Evolutionary conservation across 2,888 invertebrate species (phyloP), one percentile per base, ranked within the genome.

Genomic region (Polietes domitor): DNA sequence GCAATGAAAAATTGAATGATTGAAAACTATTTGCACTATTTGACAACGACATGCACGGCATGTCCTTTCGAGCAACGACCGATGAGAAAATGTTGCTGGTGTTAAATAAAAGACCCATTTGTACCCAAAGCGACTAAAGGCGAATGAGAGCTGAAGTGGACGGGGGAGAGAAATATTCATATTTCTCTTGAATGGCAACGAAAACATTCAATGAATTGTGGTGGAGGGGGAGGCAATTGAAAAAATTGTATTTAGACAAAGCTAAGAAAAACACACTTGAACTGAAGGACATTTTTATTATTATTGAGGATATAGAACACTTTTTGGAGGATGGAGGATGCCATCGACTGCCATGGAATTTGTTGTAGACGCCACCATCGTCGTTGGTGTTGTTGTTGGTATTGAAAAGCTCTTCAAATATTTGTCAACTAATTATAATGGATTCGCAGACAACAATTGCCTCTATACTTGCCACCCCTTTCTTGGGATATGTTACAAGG

Each of bases 341-440:
- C 17, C 43, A 24, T 24, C 43, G 61, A 32, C 61, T 53, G 72
- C 19, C 32, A 26, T 58, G 26, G 26, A 21, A n/a, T 7, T 10
- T 37, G 37, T 58, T 53, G 26, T 9, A n/a, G 32, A 12, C 4
- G 41, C 4, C 53, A 19, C 4, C 1, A 10, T 41, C 21, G 28
- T 19, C 41, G 2, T 15, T 41, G 55, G 5, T 26, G 47, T 5
- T 61, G 43, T 17, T 43, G 17, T 9, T 70, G 50, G 61, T 55
- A 61, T 77, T 74, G 17, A 73, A 61, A 68, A 71, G 43, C 19
- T 43, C 19, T 32, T 63, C 32, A 74, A 82, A 73, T 82, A 78
- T 77, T 82, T 82, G 74, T 28, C 10, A 71, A 77, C 74, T 75
- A 61, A 82, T 82, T 73, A 77, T 61, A 74, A 70, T 65, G 41